phyloP scores from a whole-genome alignment of 1,140 invertebrate genomes.

The Phocides pigmalion region DNA sequence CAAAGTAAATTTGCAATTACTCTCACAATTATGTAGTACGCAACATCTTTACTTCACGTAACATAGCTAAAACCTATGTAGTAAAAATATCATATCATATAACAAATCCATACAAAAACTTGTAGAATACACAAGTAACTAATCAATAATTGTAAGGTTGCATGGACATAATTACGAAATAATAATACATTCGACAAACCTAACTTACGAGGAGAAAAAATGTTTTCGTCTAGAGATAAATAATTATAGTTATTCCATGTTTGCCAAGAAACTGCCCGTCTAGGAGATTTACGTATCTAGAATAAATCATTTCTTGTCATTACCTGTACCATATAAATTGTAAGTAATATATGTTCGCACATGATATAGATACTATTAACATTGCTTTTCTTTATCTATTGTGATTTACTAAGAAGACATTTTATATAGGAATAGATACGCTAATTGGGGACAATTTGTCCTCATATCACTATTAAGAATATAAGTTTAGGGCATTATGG shows the following conservation, averaged over 20 bases:
- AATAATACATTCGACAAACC: background rate
- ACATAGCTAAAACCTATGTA: no score
- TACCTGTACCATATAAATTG: conserved; percentile 3
- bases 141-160: no score
- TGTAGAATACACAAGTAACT: no score
- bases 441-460: no score
- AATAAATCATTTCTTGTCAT: background rate
- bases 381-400: background rate
- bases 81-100: no score
- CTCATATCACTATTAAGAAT: no score
- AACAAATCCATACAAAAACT: no score
- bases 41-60: no score
- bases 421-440: no score
- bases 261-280: background rate
- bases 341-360: background rate
- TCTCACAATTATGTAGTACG: no score
- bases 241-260: background rate
- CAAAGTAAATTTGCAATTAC: no score
- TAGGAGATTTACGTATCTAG: background rate
- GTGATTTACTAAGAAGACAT: background rate
- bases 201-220: background rate
- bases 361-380: background rate
- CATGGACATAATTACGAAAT: background rate
- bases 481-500: no score
- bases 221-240: background rate